Base-by-base conservation (phyloP, 2,113 vertebrate species). In the Zootoca vivipara region DNA sequence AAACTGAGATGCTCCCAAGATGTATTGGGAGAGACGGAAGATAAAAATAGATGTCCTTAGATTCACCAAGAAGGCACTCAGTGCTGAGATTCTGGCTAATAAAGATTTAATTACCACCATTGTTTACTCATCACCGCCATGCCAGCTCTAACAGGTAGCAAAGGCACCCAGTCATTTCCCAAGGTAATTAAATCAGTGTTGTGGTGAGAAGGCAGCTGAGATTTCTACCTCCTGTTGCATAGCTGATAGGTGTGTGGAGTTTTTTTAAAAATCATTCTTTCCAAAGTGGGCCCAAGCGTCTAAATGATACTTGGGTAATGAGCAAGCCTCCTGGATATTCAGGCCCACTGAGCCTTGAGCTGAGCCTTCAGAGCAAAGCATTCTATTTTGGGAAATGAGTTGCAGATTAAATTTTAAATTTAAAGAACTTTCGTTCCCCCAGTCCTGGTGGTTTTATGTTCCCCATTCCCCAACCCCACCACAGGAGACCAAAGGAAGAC, bases 31-130 rank as follows among this genome's bases (percentile, higher is more conserved):
- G 77, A 82, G 87, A 94, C 38, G 5, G 75, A 28, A 56, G 93
- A 94, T 93, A 93, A 95, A 95, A 95, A 95, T 93, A 94, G 93
- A 92, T 78, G 13, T 84, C 73, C 83, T 90, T 85, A 91, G 92
- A 78, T 91, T 91, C 94, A 83, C 90, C 77, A 91, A 79, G 86
- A 94, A 94, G 85, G 3, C 85, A 83, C 78, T 1, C 0, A 77
- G 92, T 79, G 90, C 78, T 94, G 87, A 85, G 72, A n/a, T 30
- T 87, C 89, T 89, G 81, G 58, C 87, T 91, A 86, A 90, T 92
- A 93, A 93, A 92, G 88, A 92, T 91, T 93, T 93, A 93, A 94
- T 95, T 92, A 80, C 73, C 4, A 78, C 22, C 52, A 62, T 87
- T 90, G 85, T 81, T n/a, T 91, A 8, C 7, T 91, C 86, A 56